Evolutionary conservation across 2,797 vertebrate genomes (phyloP).

Genomic region (Emydoidea blandingii): DNA sequence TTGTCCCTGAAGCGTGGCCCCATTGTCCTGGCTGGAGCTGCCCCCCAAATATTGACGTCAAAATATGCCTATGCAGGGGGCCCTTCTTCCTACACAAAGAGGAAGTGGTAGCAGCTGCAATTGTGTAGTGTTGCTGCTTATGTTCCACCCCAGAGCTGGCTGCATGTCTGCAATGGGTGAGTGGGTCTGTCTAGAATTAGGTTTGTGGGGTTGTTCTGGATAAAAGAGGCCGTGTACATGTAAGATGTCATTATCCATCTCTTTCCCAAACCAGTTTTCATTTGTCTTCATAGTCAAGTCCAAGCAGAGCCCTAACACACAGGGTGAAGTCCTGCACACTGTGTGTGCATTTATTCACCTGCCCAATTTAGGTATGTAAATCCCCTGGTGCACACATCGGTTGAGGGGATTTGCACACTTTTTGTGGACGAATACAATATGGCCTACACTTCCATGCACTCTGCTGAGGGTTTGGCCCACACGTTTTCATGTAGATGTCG

Average conservation of each 20-base stretch:
- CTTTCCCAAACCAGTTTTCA: not conserved
- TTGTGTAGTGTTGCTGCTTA: not conserved
- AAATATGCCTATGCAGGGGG: not conserved
- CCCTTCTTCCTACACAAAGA: too few relatives aligned
- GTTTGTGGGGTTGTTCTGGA: not conserved
- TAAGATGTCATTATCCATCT: not conserved
- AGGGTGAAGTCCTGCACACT: not conserved
- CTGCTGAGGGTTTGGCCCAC: not conserved
- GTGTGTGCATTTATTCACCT: not conserved
- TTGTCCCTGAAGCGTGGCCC: not conserved
- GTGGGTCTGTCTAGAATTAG: too few relatives aligned
- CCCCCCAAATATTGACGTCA: not conserved
- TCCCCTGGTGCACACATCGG: not conserved
- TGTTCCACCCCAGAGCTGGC: too few relatives aligned
- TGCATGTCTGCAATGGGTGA: too few relatives aligned
- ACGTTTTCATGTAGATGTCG: not conserved
- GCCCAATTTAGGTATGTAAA: not conserved
- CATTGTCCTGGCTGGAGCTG: not conserved
- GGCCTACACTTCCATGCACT: rapidly evolving
- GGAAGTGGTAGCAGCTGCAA: too few relatives aligned
- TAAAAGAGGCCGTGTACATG: not conserved
- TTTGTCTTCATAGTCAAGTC: not conserved
- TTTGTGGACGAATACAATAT: not conserved
- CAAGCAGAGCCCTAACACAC: not conserved
- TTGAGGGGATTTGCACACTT: not conserved